Percentiles rank a stretch among this genome's conserved stretches.
phyloP scores from a whole-genome alignment of 2,888 invertebrate species.

The Yponomeuta sedellus region DNA sequence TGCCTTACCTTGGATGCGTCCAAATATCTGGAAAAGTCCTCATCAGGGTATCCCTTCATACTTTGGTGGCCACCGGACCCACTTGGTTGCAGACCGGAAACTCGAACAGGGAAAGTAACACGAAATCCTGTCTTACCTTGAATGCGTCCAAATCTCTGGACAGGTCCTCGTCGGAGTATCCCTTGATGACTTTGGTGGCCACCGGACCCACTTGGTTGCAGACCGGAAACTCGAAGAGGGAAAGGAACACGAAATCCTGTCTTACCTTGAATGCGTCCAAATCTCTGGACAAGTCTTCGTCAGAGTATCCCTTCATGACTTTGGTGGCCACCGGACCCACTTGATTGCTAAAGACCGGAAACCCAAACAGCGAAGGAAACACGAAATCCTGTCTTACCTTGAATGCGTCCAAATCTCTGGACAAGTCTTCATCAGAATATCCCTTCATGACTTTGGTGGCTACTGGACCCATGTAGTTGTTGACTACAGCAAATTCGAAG shows the following conservation, averaged over 20 bases:
- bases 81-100: too few species aligned
- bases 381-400: constrained; percentile 70
- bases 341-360: constrained; percentile 88
- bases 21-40: background rate
- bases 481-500: constrained; percentile 94
- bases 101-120: too few species aligned
- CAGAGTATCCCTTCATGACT: constrained; percentile 93
- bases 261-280: constrained; percentile 85
- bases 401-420: constrained; percentile 83
- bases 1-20: constrained; percentile 70
- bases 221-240: too few species aligned
- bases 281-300: constrained; percentile 84
- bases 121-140: constrained; percentile 70
- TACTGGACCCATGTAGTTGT: constrained; percentile 91
- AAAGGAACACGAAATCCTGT: constrained; percentile 1
- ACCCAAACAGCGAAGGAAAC: too few species aligned
- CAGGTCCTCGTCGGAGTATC: constrained; percentile 90
- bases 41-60: background rate
- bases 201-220: constrained; percentile 92
- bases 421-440: constrained; percentile 89
- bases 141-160: constrained; percentile 83
- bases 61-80: too few species aligned
- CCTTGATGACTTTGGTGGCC: constrained; percentile 92
- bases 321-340: constrained; percentile 92
- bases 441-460: constrained; percentile 94